Evolutionary conservation across 2,797 vertebrate genomes (phyloP), one percentile per base, ranked within the genome.

Genomic region (Bradypodion pumilum): DNA sequence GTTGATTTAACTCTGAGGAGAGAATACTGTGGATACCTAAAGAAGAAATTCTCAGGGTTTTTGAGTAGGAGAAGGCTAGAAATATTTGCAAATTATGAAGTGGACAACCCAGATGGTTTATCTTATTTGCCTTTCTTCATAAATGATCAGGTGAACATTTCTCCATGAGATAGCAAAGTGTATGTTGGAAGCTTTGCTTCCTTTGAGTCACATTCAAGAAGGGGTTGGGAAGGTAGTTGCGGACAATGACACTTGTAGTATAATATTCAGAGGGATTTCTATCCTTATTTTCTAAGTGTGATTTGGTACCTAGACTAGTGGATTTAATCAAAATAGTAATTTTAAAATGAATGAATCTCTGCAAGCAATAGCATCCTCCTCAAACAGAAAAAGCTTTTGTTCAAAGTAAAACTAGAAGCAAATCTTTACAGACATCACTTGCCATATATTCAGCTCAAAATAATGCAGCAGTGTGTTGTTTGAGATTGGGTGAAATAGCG

Each of bases 401-500:
- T 13, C n/a, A 56, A 15, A 32, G n/a, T 23, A 66, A 66, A 66
- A 74, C 60, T 35, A 72, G 37, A 83, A 1, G 56, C 7, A 4
- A 0, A 72, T 74, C 59, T 86, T 63, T 32, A 46, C 1, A 10
- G 63, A 19, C 21, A 42, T 27, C 12, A 44, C 7, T 87, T 86
- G 52, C 49, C 35, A 88, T 73, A 4, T 37, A 37, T 74, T 72
- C 10, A 82, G 1, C 23, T 92, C 74, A 82, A 25, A 86, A 85
- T 37, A 83, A n/a, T 56, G 19, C 1, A 82, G 52, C 35, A 84
- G 76, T 77, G 60, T 84, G 69, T 85, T 89, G 79, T 78, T 86
- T 86, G 2, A 81, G 35, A 63, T 90, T 73, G 12, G n/a, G 7
- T 69, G 84, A 16, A 77, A 89, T 90, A 89, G 29, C 37, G 85